Base-by-base conservation (phyloP, 2,797 vertebrate genomes). In the Chaunax sp. region DNA sequence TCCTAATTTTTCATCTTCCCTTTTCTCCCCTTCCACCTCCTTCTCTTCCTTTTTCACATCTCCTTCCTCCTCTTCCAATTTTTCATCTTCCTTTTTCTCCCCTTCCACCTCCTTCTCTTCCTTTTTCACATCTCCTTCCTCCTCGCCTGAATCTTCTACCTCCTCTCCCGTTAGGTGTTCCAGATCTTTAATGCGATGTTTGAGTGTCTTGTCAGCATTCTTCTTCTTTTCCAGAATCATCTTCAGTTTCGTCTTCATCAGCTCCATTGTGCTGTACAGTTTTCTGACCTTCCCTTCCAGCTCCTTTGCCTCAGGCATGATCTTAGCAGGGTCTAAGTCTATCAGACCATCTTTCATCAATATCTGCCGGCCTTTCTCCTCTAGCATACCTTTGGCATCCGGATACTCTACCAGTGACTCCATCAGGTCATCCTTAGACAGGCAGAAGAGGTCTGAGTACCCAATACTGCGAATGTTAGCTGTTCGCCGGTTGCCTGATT, bases 371-470 rank as follows among this genome's bases (percentile, higher is more conserved):
- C 98, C 98, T 80, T 99, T 99, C 35, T 99, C 98, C 83, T 99
- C 98, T 33, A 99, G 89, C 94, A 99, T 95, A 33, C 75, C 86
- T 89, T 99, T 99, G 77, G 97, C 97, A 41, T 99, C 97, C 0
- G 98, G 98, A 72, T 99, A 99, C 76, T 99, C 98, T 0, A 89
- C 91, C 55, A 99, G 84, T 16, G 97, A 96, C 83, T 99, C 98
- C 97, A 99, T 98, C 64, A 99, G 94, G 80, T 99, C 97, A 60
- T 99, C 97, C 89, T 99, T 99, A 35, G 96, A 97, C 58, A 99
- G 90, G 54, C 97, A 98, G 86, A 99, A 99, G 58, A 99, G 94
- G 67, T 99, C 98, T 0, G 98, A 99, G 83, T 99, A 99, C 6
- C 98, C 98, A 19, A 98, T 95, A 77, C 97, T 98, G 83, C 94